phyloP scores from a whole-genome alignment of 2,888 invertebrate genomes.

The Chymomyza fuscimana region DNA sequence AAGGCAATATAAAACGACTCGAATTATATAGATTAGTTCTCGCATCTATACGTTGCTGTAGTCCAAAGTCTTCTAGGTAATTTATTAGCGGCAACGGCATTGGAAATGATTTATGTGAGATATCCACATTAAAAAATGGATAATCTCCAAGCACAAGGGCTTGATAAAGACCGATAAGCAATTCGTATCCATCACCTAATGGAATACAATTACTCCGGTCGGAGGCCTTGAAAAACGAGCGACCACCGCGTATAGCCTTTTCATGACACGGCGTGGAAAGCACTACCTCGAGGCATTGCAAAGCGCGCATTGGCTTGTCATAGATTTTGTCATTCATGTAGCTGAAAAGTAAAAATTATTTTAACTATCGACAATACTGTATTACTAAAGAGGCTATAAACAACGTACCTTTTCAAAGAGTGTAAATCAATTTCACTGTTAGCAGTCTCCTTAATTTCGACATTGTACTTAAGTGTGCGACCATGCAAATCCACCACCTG shows the following conservation, averaged over 20 bases:
- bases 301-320: constrained; percentile 79
- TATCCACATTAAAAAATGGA: constrained; percentile 94
- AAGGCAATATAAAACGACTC: constrained; percentile 25
- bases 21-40: constrained; percentile 18
- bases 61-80: constrained; percentile 76
- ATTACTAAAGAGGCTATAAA: background rate
- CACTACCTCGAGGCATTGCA: constrained; percentile 85
- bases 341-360: constrained; percentile 42
- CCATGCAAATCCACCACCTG: constrained; percentile 63
- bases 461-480: constrained; percentile 53
- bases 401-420: constrained; percentile 66
- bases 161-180: constrained; percentile 96
- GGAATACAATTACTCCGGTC: constrained; percentile 54
- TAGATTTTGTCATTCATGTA: constrained; percentile 71
- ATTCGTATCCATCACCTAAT: constrained; percentile 90
- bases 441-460: constrained; percentile 70
- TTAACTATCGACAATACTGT: background rate
- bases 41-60: constrained; percentile 4
- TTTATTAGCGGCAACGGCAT: constrained; percentile 81
- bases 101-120: constrained; percentile 90
- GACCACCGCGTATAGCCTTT: constrained; percentile 74
- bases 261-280: constrained; percentile 81
- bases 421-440: constrained; percentile 64
- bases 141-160: constrained; percentile 93
- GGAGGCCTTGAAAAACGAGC: constrained; percentile 88